These are phyloP conservation scores for Drosophila nr. perissopoda DNA, from an alignment of 2,888 invertebrate genomes.

Conservation along the genomic window DNA sequence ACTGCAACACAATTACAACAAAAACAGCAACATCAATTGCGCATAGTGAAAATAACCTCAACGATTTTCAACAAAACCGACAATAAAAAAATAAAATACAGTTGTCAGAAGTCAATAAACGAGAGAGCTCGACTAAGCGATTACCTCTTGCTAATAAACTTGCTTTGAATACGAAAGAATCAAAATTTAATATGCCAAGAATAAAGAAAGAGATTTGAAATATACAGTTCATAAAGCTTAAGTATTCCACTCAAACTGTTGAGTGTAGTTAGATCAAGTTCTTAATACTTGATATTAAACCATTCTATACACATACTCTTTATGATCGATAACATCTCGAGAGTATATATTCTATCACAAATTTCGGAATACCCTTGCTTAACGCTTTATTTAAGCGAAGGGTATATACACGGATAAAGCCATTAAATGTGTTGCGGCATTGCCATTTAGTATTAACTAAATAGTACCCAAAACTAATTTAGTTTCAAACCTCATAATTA, in stretches of 20 bases:
- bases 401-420: constrained; percentile 17
- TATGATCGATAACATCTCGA: not conserved
- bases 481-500: constrained; percentile 70
- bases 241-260: not conserved
- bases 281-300: not conserved
- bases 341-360: not conserved
- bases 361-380: not conserved
- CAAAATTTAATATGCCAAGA: not conserved
- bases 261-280: not conserved
- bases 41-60: constrained; percentile 34
- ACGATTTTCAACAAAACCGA: constrained; percentile 45
- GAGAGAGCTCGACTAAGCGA: constrained; percentile 8
- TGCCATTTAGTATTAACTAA: constrained; percentile 58
- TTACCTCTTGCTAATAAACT: constrained; percentile 9
- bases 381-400: not conserved
- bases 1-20: constrained; percentile 46
- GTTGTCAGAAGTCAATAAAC: not conserved
- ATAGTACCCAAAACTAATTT: constrained; percentile 61
- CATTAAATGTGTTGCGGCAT: constrained; percentile 42
- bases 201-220: not conserved
- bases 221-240: not conserved
- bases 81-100: constrained; percentile 13
- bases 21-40: constrained; percentile 6
- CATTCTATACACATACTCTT: not conserved
- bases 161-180: not conserved